Evolutionary conservation across 2,113 vertebrate genomes (phyloP).

Genomic region (Oreotrochilus melanogaster): DNA sequence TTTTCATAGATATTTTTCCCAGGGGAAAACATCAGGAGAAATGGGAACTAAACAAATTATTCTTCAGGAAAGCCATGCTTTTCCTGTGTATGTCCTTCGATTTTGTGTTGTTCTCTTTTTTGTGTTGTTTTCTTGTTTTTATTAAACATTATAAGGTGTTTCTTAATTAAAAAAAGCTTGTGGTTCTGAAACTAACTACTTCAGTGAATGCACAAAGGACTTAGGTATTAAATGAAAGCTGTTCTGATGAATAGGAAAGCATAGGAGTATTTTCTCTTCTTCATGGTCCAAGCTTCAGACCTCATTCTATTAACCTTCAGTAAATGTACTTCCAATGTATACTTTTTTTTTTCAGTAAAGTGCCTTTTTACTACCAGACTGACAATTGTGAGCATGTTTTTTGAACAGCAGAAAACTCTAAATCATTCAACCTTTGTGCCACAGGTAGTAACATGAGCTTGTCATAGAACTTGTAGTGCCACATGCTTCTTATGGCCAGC

Average conservation of each 20-base stretch:
- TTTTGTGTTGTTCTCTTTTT: neutral
- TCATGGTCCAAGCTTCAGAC: neutral
- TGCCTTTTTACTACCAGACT: neutral
- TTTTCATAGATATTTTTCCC: neutral
- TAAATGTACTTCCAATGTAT: neutral
- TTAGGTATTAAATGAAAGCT: neutral
- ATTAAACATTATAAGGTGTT: neutral
- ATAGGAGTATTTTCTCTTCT: neutral
- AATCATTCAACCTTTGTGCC: neutral
- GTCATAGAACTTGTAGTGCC: neutral
- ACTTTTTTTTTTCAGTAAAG: neutral
- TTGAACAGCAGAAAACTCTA: neutral
- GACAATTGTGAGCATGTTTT: neutral
- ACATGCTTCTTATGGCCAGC: neutral
- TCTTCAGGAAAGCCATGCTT: neutral
- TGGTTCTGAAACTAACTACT: fast-evolving
- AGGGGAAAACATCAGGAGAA: neutral
- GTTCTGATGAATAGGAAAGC: neutral
- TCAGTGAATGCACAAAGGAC: neutral
- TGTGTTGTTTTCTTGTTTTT: neutral
- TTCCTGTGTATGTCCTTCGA: neutral
- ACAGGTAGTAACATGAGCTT: neutral
- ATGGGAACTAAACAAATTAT: neutral
- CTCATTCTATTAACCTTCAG: neutral
- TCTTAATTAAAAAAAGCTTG: neutral